phyloP scores from a whole-genome alignment of 2,113 vertebrate species.

The Recurvirostra avosetta region DNA sequence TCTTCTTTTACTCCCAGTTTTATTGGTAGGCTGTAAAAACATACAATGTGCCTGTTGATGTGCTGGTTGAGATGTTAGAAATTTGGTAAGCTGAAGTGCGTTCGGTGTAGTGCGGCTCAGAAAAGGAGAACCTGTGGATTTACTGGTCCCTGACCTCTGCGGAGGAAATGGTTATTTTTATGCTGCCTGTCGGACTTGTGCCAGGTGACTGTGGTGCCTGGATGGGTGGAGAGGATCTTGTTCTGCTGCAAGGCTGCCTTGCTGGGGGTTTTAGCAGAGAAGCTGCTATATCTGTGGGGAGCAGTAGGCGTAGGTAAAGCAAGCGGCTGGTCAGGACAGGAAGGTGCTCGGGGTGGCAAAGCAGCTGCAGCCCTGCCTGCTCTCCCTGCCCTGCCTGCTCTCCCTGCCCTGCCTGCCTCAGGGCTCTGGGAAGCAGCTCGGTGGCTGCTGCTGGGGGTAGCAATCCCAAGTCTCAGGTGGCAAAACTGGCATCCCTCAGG shows the following conservation, averaged over 20 bases:
- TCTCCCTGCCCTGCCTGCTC: too few relatives aligned
- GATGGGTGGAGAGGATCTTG: not conserved
- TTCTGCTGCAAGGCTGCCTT: not conserved
- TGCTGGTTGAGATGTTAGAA: not conserved
- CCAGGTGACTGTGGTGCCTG: not conserved
- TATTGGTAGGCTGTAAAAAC: not conserved
- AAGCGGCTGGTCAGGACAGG: not conserved
- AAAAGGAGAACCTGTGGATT: not conserved
- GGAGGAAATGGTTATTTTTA: not conserved
- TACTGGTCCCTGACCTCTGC: not conserved
- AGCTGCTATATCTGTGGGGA: not conserved
- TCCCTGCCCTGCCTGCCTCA: too few relatives aligned
- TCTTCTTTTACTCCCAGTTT: not conserved
- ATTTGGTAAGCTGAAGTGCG: rapidly evolving
- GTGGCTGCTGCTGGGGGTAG: too few relatives aligned
- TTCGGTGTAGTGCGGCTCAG: rapidly evolving
- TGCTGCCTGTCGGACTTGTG: not conserved
- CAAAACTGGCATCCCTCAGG: too few relatives aligned
- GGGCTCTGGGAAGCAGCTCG: too few relatives aligned
- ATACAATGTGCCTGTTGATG: not conserved
- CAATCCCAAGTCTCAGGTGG: too few relatives aligned
- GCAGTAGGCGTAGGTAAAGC: not conserved
- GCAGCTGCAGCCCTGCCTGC: not conserved
- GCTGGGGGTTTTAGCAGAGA: not conserved
- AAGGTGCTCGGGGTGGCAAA: not conserved